Evolutionary conservation across 2,113 vertebrate species (phyloP), one percentile per base, ranked within the genome.

Genomic region (Channa argus): DNA sequence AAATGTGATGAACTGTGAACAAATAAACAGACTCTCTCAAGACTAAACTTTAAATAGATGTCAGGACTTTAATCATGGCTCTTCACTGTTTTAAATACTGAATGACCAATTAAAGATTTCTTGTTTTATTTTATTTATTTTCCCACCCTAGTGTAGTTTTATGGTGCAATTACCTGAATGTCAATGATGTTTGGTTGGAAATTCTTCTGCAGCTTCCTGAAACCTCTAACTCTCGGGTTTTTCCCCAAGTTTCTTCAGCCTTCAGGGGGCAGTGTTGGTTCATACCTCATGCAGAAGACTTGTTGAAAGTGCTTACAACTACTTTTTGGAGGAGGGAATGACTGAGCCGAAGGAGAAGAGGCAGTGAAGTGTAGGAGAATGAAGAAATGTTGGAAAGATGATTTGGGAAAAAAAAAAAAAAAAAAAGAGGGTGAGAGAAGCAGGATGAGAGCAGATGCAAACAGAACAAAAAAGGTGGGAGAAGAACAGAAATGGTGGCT

Each of bases 181-280:
- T n/a, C 3, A 8, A 8, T 34, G 11, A 11, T 6, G 6, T 47
- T 8, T 34, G n/a, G 33, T 5, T 63, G 56, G 12, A 55, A 73
- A 37, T 8, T 58, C 10, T 65, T 50, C 47, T 51, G 10, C 15
- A 49, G 39, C 71, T 58, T 74, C 33, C 9, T 53, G 6, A 50
- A 8, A 3, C 0, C 43, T 36, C 62, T 69, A 24, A 24, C 45
- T 45, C 11, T 51, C 13, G 39, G 24, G 24, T 24, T 24, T 33
- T 55, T 62, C 14, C 34, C 36, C 38, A 39, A 46, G 53, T 77
- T n/a, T 63, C 44, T 56, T 63, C 5, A 38, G 6, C 83, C 93
- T 92, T 75, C 79, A 88, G 93, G 89, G 92, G 93, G 92, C 93
- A 94, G 89, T 94, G 86, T 93, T 93, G 92, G 10, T 88, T 86